Evolutionary conservation across 1,140 invertebrate genomes (phyloP).

Genomic region (Sycophaga agraensis): DNA sequence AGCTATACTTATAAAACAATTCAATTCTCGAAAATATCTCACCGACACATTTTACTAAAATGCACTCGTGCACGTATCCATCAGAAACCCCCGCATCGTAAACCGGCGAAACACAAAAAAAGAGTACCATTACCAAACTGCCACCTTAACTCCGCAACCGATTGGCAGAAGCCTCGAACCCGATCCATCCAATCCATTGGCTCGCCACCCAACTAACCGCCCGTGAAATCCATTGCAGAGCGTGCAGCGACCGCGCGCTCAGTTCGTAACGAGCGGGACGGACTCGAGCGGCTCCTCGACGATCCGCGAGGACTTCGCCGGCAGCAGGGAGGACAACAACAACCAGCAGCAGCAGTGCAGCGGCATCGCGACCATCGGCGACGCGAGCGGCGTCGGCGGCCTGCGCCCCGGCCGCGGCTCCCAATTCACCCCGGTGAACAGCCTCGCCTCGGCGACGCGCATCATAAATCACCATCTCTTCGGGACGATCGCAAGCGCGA

Average conservation of each 20-base stretch:
- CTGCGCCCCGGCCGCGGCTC: slow-evolving; percentile 41
- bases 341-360: slow-evolving; percentile 11
- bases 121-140: too few species aligned
- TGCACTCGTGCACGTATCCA: too few species aligned
- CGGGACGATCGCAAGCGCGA: slow-evolving; percentile 61
- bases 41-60: too few species aligned
- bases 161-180: too few species aligned
- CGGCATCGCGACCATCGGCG: neutral
- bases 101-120: too few species aligned
- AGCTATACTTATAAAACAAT: too few species aligned
- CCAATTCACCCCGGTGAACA: slow-evolving; percentile 64
- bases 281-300: slow-evolving; percentile 35
- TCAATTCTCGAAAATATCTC: too few species aligned
- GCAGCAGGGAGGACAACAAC: slow-evolving; percentile 21
- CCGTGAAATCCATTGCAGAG: too few species aligned
- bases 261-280: slow-evolving; percentile 41
- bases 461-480: slow-evolving; percentile 77
- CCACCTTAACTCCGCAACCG: too few species aligned
- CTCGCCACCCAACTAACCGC: too few species aligned
- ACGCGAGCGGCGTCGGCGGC: slow-evolving; percentile 29
- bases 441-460: slow-evolving; percentile 69
- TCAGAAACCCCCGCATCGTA: too few species aligned
- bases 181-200: too few species aligned
- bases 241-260: slow-evolving; percentile 38
- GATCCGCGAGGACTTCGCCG: slow-evolving; percentile 33